These are phyloP conservation scores for Apis cerana DNA, from an alignment of 1,140 invertebrate genomes.

Conservation along the genomic window DNA sequence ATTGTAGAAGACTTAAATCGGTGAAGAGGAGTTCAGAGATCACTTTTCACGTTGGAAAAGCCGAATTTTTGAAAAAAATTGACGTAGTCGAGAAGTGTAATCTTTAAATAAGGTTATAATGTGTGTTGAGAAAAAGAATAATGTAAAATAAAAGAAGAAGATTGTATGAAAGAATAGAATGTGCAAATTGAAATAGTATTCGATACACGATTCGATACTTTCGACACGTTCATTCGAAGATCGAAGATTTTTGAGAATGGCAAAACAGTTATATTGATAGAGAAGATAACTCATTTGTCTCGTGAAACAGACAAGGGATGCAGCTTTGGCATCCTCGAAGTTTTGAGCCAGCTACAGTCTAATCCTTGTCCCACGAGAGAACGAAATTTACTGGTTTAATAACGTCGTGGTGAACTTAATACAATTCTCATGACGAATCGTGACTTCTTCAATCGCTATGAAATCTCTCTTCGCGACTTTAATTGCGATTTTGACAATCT, in stretches of 20 bases:
- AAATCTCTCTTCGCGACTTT: not conserved
- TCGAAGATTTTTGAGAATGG: too few species aligned
- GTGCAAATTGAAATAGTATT: not conserved
- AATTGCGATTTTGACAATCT: too few species aligned
- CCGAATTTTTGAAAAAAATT: too few species aligned
- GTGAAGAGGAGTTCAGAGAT: too few species aligned
- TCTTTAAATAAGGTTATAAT: too few species aligned
- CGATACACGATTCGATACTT: too few species aligned
- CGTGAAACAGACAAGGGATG: conserved; percentile 37
- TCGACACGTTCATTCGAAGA: too few species aligned
- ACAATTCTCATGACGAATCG: not conserved
- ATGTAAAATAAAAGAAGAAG: not conserved
- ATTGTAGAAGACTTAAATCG: too few species aligned
- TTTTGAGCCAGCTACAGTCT: conserved; percentile 55
- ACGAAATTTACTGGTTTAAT: conserved; percentile 73
- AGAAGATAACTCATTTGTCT: not conserved
- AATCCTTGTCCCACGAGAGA: conserved; percentile 58
- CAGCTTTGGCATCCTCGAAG: conserved; percentile 36
- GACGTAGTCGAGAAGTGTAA: too few species aligned
- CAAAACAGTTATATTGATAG: not conserved
- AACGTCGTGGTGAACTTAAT: conserved; percentile 44
- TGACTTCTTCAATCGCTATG: not conserved
- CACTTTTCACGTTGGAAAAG: too few species aligned
- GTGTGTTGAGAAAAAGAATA: too few species aligned
- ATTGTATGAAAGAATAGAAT: not conserved